A percentile compares a stretch with the other conserved stretches of the same genome.
Evolutionary conservation across 2,797 vertebrate genomes (phyloP).

Genomic region (Halcyon leucocephala): DNA sequence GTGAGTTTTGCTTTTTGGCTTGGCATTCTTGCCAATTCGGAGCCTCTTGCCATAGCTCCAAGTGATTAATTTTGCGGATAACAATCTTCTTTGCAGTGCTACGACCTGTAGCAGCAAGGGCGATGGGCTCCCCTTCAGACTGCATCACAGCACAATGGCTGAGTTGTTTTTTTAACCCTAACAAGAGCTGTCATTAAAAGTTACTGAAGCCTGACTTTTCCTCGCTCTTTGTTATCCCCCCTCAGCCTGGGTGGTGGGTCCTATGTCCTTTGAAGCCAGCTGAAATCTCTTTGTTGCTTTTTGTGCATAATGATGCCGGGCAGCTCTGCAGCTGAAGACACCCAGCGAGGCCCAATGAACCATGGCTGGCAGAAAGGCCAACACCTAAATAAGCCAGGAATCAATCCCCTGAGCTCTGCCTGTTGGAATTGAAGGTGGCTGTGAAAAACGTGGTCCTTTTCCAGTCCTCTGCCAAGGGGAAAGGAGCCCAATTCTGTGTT

Average conservation of each 20-base stretch:
- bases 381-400: neutral
- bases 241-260: slow-evolving; percentile 81
- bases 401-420: neutral
- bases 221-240: slow-evolving; percentile 81
- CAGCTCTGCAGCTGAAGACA: slow-evolving; percentile 68
- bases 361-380: neutral
- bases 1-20: neutral
- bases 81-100: neutral
- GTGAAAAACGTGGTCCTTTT: neutral
- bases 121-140: slow-evolving; percentile 70
- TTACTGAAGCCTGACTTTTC: slow-evolving; percentile 86
- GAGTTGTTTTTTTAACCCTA: slow-evolving; percentile 88
- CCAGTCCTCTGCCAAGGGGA: slow-evolving; percentile 8
- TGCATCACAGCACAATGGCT: slow-evolving; percentile 77
- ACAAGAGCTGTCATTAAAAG: slow-evolving; percentile 86
- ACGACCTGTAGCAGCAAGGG: slow-evolving; percentile 20
- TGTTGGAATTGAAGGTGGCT: neutral
- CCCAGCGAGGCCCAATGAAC: slow-evolving; percentile 71
- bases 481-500: neutral
- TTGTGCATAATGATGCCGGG: slow-evolving; percentile 80
- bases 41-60: neutral
- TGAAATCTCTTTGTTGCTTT: slow-evolving; percentile 81
- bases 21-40: neutral
- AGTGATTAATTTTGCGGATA: slow-evolving; percentile 46
- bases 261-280: slow-evolving; percentile 78